Percentiles rank a stretch among this genome's conserved stretches.
phyloP scores from a whole-genome alignment of 2,113 vertebrate species.

The Chitala chitala region DNA sequence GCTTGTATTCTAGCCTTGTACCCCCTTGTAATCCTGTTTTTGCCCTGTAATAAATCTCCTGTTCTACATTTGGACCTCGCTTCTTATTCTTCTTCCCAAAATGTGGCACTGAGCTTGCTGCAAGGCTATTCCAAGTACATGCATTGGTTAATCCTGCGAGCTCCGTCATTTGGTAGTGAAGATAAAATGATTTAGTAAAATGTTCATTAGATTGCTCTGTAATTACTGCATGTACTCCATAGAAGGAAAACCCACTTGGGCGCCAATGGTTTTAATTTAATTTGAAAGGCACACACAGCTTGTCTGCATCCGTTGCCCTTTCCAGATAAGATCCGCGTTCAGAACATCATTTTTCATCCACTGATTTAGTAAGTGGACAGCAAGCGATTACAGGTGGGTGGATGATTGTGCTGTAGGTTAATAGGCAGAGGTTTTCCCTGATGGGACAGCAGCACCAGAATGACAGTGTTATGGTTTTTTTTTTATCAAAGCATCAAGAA shows the following conservation, averaged over 20 bases:
- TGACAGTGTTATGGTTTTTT: too few relatives aligned
- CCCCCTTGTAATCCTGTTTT: too few relatives aligned
- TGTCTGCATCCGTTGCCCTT: background rate
- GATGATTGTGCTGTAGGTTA: background rate
- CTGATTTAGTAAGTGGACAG: background rate
- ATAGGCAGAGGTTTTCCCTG: background rate
- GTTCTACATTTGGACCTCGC: too few relatives aligned
- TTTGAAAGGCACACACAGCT: background rate
- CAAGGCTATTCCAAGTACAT: background rate
- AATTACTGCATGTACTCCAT: background rate
- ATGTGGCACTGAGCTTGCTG: too few relatives aligned
- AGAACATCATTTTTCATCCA: background rate
- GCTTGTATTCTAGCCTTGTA: too few relatives aligned
- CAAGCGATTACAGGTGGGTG: background rate
- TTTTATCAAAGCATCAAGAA: too few relatives aligned
- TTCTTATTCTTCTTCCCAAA: too few relatives aligned
- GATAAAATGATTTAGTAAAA: background rate
- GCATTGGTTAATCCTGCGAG: background rate
- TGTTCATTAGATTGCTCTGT: background rate
- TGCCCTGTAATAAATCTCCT: too few relatives aligned
- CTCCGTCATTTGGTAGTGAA: background rate
- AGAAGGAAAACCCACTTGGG: background rate
- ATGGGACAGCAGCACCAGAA: too few relatives aligned
- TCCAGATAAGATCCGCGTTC: background rate
- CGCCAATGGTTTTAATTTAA: background rate